Percentiles rank a stretch among this genome's conserved stretches.
These are phyloP conservation scores for Pluvialis apricaria DNA, from an alignment of 2,113 vertebrate genomes.

Conservation along the genomic window DNA sequence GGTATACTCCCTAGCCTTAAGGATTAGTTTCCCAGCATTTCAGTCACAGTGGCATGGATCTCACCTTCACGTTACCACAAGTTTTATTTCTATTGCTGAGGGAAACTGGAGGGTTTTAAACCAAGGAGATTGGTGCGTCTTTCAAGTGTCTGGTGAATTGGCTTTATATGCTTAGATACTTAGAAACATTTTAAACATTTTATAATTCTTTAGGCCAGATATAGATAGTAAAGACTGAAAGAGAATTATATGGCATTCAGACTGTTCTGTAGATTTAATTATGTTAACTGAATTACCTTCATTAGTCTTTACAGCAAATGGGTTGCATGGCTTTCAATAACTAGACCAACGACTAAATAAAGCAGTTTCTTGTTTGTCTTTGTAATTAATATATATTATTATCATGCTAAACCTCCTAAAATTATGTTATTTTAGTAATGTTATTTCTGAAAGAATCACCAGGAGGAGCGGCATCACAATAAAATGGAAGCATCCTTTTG, in stretches of 20 bases:
- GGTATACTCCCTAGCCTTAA: background rate
- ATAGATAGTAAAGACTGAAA: background rate
- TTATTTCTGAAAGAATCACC: background rate
- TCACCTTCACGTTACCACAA: background rate
- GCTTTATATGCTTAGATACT: background rate
- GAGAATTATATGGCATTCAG: background rate
- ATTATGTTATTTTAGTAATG: background rate
- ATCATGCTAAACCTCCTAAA: background rate
- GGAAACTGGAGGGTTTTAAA: background rate
- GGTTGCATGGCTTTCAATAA: background rate
- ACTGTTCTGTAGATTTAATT: background rate
- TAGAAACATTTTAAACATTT: background rate
- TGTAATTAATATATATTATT: background rate
- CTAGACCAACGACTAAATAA: background rate
- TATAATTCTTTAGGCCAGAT: background rate
- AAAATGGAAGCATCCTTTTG: background rate
- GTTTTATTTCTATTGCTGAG: background rate
- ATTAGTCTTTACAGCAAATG: background rate
- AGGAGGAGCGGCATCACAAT: background rate
- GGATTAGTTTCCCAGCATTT: background rate
- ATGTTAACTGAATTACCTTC: background rate
- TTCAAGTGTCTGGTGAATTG: background rate
- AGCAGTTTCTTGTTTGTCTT: background rate
- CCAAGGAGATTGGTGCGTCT: background rate
- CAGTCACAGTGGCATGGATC: background rate